Conservation (phyloP, 2,113 vertebrate genomes). For the Budorcas taxicolor region DNA sequence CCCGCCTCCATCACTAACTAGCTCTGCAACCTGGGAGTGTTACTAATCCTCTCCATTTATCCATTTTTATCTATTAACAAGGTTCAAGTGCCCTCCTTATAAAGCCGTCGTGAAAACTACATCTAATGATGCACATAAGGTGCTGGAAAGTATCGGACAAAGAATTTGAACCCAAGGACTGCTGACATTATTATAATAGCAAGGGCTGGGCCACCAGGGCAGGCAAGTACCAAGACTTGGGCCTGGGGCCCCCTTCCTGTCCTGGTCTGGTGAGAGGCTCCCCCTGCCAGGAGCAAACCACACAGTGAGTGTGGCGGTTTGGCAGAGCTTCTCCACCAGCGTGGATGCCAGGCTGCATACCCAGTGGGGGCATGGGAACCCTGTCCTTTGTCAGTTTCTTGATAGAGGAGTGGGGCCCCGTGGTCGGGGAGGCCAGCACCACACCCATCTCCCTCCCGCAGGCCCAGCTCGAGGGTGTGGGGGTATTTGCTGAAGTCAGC, state of each 20-base stretch:
- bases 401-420: background rate
- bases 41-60: background rate
- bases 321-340: background rate
- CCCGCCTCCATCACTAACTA: background rate
- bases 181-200: background rate
- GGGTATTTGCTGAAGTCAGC: background rate
- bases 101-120: background rate
- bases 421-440: background rate
- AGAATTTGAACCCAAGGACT: background rate
- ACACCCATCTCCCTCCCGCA: background rate
- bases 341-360: background rate
- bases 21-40: background rate
- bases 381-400: background rate
- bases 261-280: background rate
- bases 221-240: background rate
- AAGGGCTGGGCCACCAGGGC: background rate
- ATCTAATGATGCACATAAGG: background rate
- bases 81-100: background rate
- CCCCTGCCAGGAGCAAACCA: background rate
- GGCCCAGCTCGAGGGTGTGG: background rate
- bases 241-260: background rate
- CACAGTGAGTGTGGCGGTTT: background rate
- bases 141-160: background rate
- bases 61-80: background rate
- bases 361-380: background rate